Evolutionary conservation across 1,140 invertebrate species (phyloP), one percentile per base, ranked within the genome.

Genomic region (Frieseomelitta varia): DNA sequence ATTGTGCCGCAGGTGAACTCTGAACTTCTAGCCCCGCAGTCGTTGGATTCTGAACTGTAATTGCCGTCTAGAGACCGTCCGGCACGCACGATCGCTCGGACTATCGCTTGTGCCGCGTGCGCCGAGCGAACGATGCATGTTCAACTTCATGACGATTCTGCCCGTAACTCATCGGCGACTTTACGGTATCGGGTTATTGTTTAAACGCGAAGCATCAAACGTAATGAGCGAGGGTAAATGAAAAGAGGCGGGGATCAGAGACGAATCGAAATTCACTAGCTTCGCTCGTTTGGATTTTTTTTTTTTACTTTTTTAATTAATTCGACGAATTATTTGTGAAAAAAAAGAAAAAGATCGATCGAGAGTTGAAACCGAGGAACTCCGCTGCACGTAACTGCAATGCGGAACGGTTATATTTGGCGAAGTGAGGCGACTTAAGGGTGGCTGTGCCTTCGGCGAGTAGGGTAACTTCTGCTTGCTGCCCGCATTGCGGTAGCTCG

Each of bases 1-100:
- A 88, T 89, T 89, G 88, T 89, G 84, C 87, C 68, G 87, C 77
- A 63, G 68, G 53, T 89, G 88, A 89, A 89, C 88, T 89, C 69
- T 89, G 88, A 89, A 89, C 88, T 89, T 84, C 84, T 78, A 79
- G 76, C 75, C 69, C 53, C 53, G n/a, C 77, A 68, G 83, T 84
- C 80, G 77, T 61, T 74, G 78, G 55, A 79, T 79, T 84, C 81
- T 84, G 61, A 84, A 84, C 81, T 79, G 67, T 72, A 84, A 84
- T 84, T 84, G 76, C 76, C 55, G 76, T 15, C 56, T 61, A 79
- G 81, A 47, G 39, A 47, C 39, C 39, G 34, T 68, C 71, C 61
- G 56, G 51, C 67, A 85, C 82, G 83, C 79, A 88, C 56, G 73
- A 56, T 79, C 51, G 51, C 71, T 73, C 51, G 72, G 27, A 72